These are phyloP conservation scores for Tetramorium parvispinum DNA, from an alignment of 1,140 invertebrate genomes.

Conservation along the genomic window DNA sequence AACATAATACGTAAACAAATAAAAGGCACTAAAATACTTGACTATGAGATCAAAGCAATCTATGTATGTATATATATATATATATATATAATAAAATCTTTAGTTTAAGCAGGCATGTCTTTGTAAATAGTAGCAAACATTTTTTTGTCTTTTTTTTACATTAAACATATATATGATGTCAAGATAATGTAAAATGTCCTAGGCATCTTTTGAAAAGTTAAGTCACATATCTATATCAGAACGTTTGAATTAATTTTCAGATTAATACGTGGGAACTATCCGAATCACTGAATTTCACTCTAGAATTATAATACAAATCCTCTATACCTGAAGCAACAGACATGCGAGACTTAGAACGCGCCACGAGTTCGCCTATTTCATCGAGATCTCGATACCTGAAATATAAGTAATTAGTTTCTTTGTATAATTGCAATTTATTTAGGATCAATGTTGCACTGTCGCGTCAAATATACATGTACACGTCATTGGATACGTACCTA, in stretches of 20 bases:
- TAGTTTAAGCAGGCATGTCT: conserved; percentile 39
- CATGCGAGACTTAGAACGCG: conserved; percentile 86
- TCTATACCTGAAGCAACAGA: conserved; percentile 83
- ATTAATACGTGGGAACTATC: conserved; percentile 80
- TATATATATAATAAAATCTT: conserved; percentile 37
- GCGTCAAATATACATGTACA: background rate
- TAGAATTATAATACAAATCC: conserved; percentile 81
- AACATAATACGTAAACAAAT: conserved; percentile 54
- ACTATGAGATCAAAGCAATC: conserved; percentile 67
- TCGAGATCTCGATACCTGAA: conserved; percentile 85
- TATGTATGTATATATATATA: background rate
- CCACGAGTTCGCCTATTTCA: conserved; percentile 85
- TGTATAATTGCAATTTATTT: conserved; percentile 25
- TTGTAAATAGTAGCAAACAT: conserved; percentile 45
- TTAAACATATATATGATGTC: conserved; percentile 40
- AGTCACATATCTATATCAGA: conserved; percentile 31
- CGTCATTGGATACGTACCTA: conserved; percentile 73
- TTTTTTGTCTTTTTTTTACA: conserved; percentile 15
- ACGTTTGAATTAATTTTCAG: conserved; percentile 70
- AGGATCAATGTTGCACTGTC: background rate
- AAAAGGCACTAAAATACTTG: conserved; percentile 41
- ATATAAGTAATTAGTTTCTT: conserved; percentile 78
- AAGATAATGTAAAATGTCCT: conserved; percentile 43
- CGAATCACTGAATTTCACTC: conserved; percentile 80
- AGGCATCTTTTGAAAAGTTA: conserved; percentile 36